phyloP scores from a whole-genome alignment of 2,113 vertebrate species.

The Heterotilapia buettikoferi region DNA sequence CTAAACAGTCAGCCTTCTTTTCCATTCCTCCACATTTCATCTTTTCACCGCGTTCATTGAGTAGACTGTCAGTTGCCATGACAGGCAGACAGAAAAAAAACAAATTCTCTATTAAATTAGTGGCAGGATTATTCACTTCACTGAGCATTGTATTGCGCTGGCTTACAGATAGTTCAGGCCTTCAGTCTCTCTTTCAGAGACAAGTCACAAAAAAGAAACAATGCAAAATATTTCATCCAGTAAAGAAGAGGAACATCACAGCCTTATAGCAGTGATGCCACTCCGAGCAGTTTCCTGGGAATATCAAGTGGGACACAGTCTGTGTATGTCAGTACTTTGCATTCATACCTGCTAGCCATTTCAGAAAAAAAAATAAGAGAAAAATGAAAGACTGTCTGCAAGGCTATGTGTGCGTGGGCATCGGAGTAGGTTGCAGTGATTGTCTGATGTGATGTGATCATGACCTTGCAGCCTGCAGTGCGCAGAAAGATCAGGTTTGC shows the following conservation, averaged over 20 bases:
- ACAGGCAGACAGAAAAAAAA: slow-evolving; percentile 34
- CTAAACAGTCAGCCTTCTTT: slow-evolving; percentile 42
- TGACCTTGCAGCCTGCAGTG: slow-evolving; percentile 22
- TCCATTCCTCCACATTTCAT: slow-evolving; percentile 55
- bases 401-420: not conserved
- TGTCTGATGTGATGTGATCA: slow-evolving; percentile 14
- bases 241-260: slow-evolving; percentile 8
- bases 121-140: slow-evolving; percentile 43
- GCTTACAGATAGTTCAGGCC: slow-evolving; percentile 20
- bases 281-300: slow-evolving; percentile 9
- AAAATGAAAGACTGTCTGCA: not conserved
- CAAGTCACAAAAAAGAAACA: slow-evolving; percentile 35
- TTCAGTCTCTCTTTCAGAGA: slow-evolving; percentile 22
- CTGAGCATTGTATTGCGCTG: slow-evolving; percentile 11
- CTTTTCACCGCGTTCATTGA: slow-evolving; percentile 9
- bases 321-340: slow-evolving; percentile 14
- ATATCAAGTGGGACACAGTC: slow-evolving; percentile 16
- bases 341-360: slow-evolving; percentile 15
- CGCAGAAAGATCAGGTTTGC: slow-evolving; percentile 32
- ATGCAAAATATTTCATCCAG: slow-evolving; percentile 22
- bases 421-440: not conserved
- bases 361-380: not conserved
- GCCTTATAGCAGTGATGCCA: not conserved
- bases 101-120: slow-evolving; percentile 46
- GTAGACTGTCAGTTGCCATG: slow-evolving; percentile 46